phyloP scores from a whole-genome alignment of 2,113 vertebrate genomes.

The Marmota flaviventris region DNA sequence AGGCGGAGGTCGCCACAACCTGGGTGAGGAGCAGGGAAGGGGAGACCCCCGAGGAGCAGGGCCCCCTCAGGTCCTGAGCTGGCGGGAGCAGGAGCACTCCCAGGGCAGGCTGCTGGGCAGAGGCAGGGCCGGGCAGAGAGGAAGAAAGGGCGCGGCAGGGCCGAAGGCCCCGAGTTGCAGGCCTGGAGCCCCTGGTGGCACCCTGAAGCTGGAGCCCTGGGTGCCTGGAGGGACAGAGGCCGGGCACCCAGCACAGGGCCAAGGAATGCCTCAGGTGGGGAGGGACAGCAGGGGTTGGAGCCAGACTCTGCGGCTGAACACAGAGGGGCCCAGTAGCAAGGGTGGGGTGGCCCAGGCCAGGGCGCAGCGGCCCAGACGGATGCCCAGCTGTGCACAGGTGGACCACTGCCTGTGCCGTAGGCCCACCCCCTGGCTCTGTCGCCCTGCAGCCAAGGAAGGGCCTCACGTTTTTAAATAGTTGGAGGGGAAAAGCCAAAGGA shows the following conservation, averaged over 20 bases:
- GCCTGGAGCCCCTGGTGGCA: too few species aligned
- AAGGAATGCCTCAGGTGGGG: background rate
- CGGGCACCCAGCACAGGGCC: background rate
- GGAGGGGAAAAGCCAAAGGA: background rate
- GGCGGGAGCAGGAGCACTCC: background rate
- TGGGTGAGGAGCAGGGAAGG: background rate
- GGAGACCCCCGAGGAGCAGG: rapidly evolving
- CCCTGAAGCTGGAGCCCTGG: too few species aligned
- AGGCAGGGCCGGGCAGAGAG: background rate
- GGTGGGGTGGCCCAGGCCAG: background rate
- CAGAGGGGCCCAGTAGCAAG: background rate
- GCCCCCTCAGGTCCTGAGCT: background rate
- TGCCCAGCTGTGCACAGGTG: too few species aligned
- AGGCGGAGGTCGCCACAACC: background rate
- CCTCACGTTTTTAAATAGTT: background rate
- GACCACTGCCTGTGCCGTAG: rapidly evolving
- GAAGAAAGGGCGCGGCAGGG: background rate
- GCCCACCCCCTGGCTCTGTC: rapidly evolving
- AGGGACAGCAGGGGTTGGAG: background rate
- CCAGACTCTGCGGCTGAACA: background rate
- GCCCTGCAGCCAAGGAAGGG: background rate
- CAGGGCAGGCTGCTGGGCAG: background rate
- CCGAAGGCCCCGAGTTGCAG: background rate
- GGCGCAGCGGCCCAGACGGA: background rate
- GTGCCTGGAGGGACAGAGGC: too few species aligned